A percentile compares a stretch with the other conserved stretches of the same genome.
phyloP scores from a whole-genome alignment of 2,797 vertebrate species.

The Eurystomus glaucurus region DNA sequence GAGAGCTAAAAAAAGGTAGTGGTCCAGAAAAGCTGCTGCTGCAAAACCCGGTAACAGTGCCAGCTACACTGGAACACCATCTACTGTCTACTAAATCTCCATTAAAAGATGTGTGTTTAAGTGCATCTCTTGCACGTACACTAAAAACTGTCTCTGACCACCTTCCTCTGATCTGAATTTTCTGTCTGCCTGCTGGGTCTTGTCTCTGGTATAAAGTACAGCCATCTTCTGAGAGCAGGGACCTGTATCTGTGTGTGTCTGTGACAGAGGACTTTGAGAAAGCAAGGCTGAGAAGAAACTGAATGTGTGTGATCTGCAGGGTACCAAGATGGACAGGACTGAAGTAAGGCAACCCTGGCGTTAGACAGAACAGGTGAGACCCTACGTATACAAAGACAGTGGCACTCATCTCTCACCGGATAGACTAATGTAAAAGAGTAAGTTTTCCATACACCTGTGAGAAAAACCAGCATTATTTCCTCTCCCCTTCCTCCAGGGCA shows the following conservation, averaged over 20 bases:
- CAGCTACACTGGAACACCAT: conserved; percentile 25
- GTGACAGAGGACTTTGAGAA: neutral
- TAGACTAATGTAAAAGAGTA: neutral
- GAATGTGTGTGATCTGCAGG: fast-evolving
- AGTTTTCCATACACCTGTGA: neutral
- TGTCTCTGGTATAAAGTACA: neutral
- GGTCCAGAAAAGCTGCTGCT: neutral
- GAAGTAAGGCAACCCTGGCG: neutral
- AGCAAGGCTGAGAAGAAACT: neutral
- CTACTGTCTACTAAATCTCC: conserved; percentile 1
- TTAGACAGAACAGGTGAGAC: neutral
- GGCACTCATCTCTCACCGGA: neutral
- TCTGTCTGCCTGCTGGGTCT: neutral
- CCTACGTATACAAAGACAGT: neutral
- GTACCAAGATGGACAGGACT: neutral
- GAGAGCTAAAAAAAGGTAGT: neutral
- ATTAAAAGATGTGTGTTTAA: neutral
- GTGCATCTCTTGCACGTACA: neutral
- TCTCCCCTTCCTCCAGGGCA: neutral
- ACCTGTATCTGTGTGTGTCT: fast-evolving
- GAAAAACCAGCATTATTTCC: neutral
- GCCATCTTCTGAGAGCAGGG: neutral
- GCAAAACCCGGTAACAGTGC: neutral
- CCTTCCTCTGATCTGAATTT: neutral
- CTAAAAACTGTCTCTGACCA: neutral